Conservation (phyloP, 2,113 vertebrate genomes). For the Dicrurus megarhynchus region DNA sequence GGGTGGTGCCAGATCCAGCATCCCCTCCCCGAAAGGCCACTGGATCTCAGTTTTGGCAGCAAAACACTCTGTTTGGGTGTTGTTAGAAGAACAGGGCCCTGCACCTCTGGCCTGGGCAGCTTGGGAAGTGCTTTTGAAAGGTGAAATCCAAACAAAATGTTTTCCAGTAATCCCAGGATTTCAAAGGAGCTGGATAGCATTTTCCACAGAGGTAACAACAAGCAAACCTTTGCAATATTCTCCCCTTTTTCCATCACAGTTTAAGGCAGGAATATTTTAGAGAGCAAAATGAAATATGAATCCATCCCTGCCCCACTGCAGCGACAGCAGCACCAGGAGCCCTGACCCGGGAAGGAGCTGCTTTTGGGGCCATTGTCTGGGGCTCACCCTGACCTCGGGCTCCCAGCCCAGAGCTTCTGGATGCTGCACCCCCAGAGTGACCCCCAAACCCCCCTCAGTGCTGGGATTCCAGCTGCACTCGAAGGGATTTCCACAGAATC, state of each 20-base stretch:
- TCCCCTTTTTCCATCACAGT: neutral
- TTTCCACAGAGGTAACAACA: neutral
- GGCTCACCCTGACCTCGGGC: fast-evolving
- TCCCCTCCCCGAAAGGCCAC: neutral
- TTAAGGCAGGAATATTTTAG: neutral
- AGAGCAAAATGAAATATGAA: neutral
- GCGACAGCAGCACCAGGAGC: neutral
- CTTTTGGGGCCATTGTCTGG: fast-evolving
- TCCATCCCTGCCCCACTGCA: neutral
- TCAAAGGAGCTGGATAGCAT: neutral
- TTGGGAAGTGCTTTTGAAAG: neutral
- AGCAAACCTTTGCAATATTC: neutral
- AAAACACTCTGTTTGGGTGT: neutral
- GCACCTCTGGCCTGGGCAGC: neutral
- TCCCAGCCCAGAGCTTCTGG: neutral
- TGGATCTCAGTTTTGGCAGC: neutral
- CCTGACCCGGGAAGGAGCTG: neutral
- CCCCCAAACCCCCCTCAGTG: fast-evolving
- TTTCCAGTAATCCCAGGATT: neutral
- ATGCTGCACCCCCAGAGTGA: neutral
- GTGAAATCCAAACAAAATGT: neutral
- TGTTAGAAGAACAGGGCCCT: neutral
- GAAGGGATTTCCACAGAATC: neutral
- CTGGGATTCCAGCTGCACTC: neutral
- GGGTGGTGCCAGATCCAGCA: neutral